Evolutionary conservation across 2,888 invertebrate genomes (phyloP).

Genomic region (Rhagonycha fulva): DNA sequence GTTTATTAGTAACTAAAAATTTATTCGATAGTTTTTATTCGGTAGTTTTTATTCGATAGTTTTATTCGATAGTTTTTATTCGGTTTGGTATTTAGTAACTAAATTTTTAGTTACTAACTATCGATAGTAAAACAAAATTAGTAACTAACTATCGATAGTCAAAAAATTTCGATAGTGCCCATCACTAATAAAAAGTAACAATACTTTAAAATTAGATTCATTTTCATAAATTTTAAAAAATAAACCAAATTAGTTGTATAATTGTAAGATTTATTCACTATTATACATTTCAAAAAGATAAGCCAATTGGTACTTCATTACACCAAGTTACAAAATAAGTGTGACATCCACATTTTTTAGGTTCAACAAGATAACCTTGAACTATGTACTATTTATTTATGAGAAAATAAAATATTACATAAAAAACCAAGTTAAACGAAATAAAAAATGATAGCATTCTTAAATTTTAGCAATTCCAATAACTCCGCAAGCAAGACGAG

Average conservation of each 20-base stretch:
- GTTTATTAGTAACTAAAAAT: no score
- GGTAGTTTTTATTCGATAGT: no score
- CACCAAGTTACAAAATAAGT: background rate
- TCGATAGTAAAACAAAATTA: no score
- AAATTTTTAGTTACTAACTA: no score
- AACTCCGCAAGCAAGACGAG: slow-evolving; percentile 85
- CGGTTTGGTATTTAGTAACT: no score
- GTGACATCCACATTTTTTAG: background rate
- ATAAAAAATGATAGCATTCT: slow-evolving; percentile 6
- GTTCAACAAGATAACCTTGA: slow-evolving; percentile 2
- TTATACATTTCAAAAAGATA: background rate
- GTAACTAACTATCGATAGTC: no score
- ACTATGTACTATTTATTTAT: background rate
- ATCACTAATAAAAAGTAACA: no score
- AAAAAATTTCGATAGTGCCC: no score
- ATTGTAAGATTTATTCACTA: background rate
- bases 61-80: no score
- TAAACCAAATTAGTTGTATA: background rate
- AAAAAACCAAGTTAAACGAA: background rate
- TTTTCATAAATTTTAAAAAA: background rate
- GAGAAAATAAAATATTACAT: background rate
- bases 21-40: no score
- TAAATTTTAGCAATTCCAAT: slow-evolving; percentile 66
- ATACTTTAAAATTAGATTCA: background rate
- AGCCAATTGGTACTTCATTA: background rate